phyloP scores from a whole-genome alignment of 23 tunicate genomes.

The Styela plicata region DNA sequence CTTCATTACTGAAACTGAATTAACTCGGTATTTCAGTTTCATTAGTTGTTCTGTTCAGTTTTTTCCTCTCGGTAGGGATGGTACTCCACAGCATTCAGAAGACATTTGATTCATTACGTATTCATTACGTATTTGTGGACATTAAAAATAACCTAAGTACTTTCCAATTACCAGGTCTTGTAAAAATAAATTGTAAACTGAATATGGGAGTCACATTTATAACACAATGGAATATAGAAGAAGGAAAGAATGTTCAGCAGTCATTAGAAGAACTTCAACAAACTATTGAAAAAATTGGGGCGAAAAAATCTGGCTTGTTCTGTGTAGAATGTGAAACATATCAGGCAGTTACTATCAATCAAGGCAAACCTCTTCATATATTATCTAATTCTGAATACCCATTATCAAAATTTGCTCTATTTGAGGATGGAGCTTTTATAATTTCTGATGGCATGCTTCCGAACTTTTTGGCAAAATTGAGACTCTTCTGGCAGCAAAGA shows the following conservation, averaged over 20 bases:
- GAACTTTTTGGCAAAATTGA: slow-evolving; percentile 60
- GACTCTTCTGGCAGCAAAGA: slow-evolving; percentile 66
- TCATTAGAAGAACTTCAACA: slow-evolving; percentile 57
- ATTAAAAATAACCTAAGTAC: no score
- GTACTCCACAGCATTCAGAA: no score
- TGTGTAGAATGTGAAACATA: slow-evolving; percentile 79
- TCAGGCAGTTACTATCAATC: slow-evolving; percentile 7
- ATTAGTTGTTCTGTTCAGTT: no score
- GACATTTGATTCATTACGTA: no score
- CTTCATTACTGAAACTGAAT: no score
- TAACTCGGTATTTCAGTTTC: no score
- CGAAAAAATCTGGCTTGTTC: slow-evolving; percentile 62
- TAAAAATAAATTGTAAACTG: no score
- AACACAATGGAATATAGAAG: slow-evolving; percentile 59
- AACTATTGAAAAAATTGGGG: slow-evolving; percentile 64
- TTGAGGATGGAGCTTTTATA: slow-evolving; percentile 78
- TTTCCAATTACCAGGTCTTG: no score
- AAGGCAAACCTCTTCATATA: slow-evolving; percentile 58
- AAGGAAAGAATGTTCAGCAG: slow-evolving; percentile 65
- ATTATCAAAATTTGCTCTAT: slow-evolving; percentile 63
- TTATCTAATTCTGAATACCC: slow-evolving; percentile 68
- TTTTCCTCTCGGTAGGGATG: no score
- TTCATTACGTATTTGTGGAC: no score
- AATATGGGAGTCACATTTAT: slow-evolving; percentile 21
- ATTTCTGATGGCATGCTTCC: slow-evolving; percentile 58